phyloP scores from a whole-genome alignment of 2,888 invertebrate species.

The Metopia argyrocephala region DNA sequence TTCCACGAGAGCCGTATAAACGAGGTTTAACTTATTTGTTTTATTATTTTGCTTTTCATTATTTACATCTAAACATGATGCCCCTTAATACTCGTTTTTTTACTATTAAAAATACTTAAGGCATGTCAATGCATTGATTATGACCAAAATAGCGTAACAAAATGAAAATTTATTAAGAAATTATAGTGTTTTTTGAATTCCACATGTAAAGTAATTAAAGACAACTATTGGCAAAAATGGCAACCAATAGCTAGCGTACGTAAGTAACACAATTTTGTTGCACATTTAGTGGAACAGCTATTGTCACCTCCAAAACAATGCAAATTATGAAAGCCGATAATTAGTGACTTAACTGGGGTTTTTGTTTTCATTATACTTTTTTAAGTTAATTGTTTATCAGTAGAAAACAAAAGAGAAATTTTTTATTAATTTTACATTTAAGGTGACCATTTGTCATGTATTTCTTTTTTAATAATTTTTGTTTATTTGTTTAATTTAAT shows the following conservation, averaged over 20 bases:
- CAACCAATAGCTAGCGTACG: not conserved
- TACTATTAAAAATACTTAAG: not conserved
- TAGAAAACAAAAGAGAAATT: constrained; percentile 29
- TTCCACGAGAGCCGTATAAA: too few species aligned
- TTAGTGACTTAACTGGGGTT: not conserved
- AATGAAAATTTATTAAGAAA: not conserved
- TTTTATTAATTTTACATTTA: too few species aligned
- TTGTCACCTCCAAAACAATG: not conserved
- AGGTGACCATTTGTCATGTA: too few species aligned
- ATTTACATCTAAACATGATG: not conserved
- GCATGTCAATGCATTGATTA: constrained; percentile 9
- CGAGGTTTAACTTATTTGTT: too few species aligned
- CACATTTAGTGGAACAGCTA: too few species aligned
- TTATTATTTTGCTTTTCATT: not conserved
- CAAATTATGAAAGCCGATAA: too few species aligned
- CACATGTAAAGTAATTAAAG: constrained; percentile 40
- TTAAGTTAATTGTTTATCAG: not conserved
- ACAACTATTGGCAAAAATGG: constrained; percentile 38
- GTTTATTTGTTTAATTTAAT: too few species aligned
- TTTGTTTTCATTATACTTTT: not conserved
- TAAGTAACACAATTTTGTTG: not conserved
- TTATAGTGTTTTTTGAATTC: constrained; percentile 1
- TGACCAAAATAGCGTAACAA: constrained; percentile 12
- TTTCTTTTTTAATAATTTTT: too few species aligned
- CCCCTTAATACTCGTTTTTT: not conserved